Conservation (phyloP, 2,797 vertebrate species). For the Discoglossus pictus region DNA sequence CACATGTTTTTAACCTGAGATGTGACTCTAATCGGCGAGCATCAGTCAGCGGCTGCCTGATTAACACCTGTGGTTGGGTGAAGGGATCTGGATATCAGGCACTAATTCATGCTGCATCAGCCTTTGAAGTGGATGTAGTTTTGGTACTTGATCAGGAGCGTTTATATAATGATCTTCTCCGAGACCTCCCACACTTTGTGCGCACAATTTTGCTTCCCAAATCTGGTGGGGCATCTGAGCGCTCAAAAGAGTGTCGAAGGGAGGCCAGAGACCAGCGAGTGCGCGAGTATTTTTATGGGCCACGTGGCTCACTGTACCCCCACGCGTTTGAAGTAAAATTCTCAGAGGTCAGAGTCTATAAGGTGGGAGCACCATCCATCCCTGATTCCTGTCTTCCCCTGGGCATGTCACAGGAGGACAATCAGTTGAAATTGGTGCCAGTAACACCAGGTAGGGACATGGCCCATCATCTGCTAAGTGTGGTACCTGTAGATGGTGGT, state of each 20-base stretch:
- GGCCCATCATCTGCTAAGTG: constrained; percentile 93
- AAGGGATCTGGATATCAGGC: constrained; percentile 97
- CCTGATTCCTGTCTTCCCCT: constrained; percentile 94
- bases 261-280: constrained; percentile 91
- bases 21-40: constrained; percentile 95
- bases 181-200: constrained; percentile 95
- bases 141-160: constrained; percentile 95
- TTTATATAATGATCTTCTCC: constrained; percentile 94
- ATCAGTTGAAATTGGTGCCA: constrained; percentile 93
- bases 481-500: constrained; percentile 75
- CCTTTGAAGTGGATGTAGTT: constrained; percentile 96
- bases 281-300: constrained; percentile 96
- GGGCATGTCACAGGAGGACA: constrained; percentile 98
- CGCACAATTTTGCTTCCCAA: constrained; percentile 92
- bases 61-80: constrained; percentile 98
- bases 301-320: constrained; percentile 89
- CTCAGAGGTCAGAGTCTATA: constrained; percentile 95
- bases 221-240: constrained; percentile 91
- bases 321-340: constrained; percentile 96
- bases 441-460: constrained; percentile 94
- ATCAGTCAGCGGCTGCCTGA: constrained; percentile 93
- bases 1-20: constrained; percentile 92
- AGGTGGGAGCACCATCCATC: constrained; percentile 94
- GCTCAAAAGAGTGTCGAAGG: constrained; percentile 93
- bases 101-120: constrained; percentile 92